Conservation (phyloP, 2,888 invertebrate species). For the Morinoia aosen region DNA sequence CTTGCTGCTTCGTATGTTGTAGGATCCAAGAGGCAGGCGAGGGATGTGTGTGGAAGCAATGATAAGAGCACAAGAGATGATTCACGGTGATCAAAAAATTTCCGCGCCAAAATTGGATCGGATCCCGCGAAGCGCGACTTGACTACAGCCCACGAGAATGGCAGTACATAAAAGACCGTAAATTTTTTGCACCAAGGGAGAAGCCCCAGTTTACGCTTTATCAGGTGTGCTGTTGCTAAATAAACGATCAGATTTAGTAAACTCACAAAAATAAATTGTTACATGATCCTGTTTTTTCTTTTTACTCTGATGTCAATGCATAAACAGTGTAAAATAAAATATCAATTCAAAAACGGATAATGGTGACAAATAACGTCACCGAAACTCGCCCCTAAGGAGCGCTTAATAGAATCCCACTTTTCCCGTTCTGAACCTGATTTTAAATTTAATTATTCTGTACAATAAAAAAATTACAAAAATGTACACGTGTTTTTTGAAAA, state of each 20-base stretch:
- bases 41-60: neutral
- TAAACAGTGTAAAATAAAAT: neutral
- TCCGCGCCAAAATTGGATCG: neutral
- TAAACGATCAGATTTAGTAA: neutral
- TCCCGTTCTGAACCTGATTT: neutral
- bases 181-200: too few species aligned
- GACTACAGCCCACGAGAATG: too few species aligned
- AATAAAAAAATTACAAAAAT: neutral
- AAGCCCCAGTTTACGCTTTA: too few species aligned
- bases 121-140: neutral
- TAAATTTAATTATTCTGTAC: neutral
- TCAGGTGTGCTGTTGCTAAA: neutral
- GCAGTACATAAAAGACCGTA: too few species aligned
- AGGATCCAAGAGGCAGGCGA: neutral
- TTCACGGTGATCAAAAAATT: neutral
- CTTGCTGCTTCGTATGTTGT: neutral
- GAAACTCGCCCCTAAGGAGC: neutral
- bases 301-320: too few species aligned
- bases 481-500: neutral
- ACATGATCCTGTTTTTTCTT: neutral
- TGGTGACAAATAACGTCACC: neutral
- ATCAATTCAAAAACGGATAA: neutral
- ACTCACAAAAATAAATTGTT: neutral
- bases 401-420: neutral
- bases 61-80: neutral